Evolutionary conservation across 1,140 invertebrate species (phyloP).

Genomic region (Calliopsis andreniformis): DNA sequence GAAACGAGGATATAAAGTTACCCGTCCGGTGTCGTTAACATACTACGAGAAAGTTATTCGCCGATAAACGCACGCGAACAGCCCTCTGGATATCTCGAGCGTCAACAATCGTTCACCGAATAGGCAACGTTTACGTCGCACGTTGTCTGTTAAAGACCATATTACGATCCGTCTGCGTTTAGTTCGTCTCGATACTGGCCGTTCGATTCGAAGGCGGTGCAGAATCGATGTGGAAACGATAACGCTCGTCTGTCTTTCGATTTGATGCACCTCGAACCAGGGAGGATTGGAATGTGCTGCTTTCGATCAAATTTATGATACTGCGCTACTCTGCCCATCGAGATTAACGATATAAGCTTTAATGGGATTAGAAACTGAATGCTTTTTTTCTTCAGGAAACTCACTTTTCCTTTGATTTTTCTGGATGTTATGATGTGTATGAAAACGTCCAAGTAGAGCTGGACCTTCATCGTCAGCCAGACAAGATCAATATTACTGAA

Average conservation of each 20-base stretch:
- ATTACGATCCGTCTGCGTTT: not conserved
- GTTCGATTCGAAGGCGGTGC: conserved; percentile 26
- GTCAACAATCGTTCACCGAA: conserved; percentile 18
- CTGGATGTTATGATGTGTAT: too few species aligned
- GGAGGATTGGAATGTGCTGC: not conserved
- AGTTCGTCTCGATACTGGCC: not conserved
- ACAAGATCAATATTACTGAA: conserved; percentile 47
- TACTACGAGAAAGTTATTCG: conserved; percentile 8
- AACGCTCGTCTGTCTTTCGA: not conserved
- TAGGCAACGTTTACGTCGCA: not conserved
- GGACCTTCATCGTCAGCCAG: conserved; percentile 28
- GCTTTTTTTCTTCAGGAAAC: too few species aligned
- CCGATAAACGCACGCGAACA: conserved; percentile 14
- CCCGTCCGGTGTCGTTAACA: conserved; percentile 2
- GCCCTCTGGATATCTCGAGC: conserved; percentile 1
- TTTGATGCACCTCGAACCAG: too few species aligned
- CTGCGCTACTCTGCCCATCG: not conserved
- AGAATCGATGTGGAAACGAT: too few species aligned
- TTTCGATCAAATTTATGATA: not conserved
- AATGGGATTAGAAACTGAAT: too few species aligned
- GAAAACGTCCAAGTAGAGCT: too few species aligned
- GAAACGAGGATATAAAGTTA: conserved; percentile 38
- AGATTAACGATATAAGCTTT: not conserved
- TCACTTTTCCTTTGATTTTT: too few species aligned
- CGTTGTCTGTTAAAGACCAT: not conserved